Evolutionary conservation across 2,113 vertebrate genomes (phyloP).

Genomic region (Ellobius talpinus): DNA sequence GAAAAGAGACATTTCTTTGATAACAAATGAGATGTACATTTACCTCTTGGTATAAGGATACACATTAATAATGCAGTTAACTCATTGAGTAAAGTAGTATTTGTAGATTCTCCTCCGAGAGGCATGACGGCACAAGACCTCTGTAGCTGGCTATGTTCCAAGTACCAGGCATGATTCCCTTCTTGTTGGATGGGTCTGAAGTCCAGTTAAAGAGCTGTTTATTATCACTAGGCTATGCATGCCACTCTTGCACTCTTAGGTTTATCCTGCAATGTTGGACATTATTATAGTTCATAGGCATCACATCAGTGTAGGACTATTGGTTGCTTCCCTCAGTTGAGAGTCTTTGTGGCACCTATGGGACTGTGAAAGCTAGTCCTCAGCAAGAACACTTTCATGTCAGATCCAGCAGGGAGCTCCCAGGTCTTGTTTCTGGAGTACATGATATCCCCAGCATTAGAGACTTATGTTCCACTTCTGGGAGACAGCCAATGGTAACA

Average conservation of each 20-base stretch:
- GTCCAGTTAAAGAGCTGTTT: background rate
- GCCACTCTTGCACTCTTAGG: background rate
- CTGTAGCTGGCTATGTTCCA: background rate
- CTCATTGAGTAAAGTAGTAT: background rate
- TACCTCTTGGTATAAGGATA: background rate
- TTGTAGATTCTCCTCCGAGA: background rate
- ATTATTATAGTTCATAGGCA: background rate
- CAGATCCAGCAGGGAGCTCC: background rate
- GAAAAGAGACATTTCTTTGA: background rate
- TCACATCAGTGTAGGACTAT: background rate
- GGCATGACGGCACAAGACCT: background rate
- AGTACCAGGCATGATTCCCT: background rate
- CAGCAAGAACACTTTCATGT: background rate
- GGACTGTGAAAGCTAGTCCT: background rate
- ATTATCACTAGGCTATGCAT: background rate
- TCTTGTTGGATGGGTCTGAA: background rate
- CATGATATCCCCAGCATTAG: background rate
- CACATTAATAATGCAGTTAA: background rate
- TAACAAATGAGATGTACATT: background rate
- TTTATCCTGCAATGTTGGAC: background rate
- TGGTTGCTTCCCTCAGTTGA: background rate
- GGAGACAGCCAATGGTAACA: background rate
- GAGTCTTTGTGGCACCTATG: background rate
- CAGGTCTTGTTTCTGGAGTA: background rate
- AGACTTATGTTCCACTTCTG: background rate